phyloP scores from a whole-genome alignment of 2,113 vertebrate genomes.

The Gopherus flavomarginatus region DNA sequence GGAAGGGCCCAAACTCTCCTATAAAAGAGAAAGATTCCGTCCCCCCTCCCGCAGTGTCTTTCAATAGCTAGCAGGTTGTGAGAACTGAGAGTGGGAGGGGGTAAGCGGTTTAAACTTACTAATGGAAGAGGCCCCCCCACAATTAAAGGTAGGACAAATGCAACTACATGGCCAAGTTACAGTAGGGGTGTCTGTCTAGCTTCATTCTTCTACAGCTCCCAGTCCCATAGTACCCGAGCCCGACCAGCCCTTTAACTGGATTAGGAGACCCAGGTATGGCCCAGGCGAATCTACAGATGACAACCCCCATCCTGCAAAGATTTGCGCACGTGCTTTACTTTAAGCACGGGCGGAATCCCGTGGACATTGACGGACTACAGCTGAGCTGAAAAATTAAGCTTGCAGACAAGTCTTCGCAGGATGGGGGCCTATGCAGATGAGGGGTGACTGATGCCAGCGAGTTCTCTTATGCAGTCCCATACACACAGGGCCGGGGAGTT shows the following conservation, averaged over 20 bases:
- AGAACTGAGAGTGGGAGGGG: not conserved
- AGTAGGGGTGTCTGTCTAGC: not conserved
- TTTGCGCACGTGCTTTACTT: accelerated
- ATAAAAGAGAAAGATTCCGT: not conserved
- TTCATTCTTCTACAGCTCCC: not conserved
- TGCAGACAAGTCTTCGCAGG: not conserved
- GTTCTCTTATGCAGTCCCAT: not conserved
- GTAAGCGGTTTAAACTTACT: not conserved
- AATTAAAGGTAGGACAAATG: not conserved
- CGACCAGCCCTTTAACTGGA: not conserved
- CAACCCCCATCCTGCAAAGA: not conserved
- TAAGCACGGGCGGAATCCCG: accelerated
- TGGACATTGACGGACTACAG: accelerated
- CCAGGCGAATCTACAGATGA: not conserved
- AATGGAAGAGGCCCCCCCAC: not conserved
- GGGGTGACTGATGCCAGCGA: accelerated
- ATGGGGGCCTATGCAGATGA: not conserved
- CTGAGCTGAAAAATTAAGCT: not conserved
- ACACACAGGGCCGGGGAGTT: not conserved
- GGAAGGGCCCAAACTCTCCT: not conserved
- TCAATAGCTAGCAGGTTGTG: not conserved
- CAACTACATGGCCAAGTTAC: not conserved
- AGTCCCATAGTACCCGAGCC: not conserved
- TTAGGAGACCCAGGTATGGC: not conserved
- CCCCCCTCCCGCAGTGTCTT: not conserved